Base-by-base conservation (phyloP, 2,113 vertebrate genomes). In the Muntiacus muntjak region DNA sequence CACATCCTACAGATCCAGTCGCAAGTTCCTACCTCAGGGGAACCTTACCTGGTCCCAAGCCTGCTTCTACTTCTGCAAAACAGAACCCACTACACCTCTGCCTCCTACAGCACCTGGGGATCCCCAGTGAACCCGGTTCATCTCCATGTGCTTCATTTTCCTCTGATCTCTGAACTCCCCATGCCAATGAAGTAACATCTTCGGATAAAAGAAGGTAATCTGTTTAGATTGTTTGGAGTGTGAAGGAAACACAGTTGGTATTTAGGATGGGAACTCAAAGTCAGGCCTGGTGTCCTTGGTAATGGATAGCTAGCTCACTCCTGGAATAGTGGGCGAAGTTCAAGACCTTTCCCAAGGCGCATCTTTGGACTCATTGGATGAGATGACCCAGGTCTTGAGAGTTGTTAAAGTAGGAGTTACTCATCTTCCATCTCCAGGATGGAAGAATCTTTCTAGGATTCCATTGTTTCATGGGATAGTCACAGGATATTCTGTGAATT, bases 21-120 rank as follows among this genome's bases (percentile, higher is more conserved):
- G 19, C 23, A 13, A n/a, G 15, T n/a, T 4, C 16, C 13, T 33
- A 60, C n/a, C 30, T 9, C 12, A 2, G 26, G 54, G 43, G 55
- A 36, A 23, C 2, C 12, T 21, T 1, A 4, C 9, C 47, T 43
- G 23, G 36, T 13, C 71, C 16, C 8, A 5, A 8, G 8, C 16
- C 60, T 47, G 43, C 17, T 45, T 76, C 14, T 54, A 10, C 4
- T 14, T 7, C 36, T 86, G 60, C 26, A 7, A n/a, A 40, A 33
- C 17, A 19, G 86, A 52, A 11, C 5, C 33, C 33, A 15, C 2
- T 6, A 81, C 21, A 1, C 6, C 26, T 36, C 40, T 25, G 30
- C 0, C 16, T 40, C 47, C 26, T 5, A 9, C 0, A 19, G 15
- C 7, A 1, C 8, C 11, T 0, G 10, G 12, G 2, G n/a, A n/a